phyloP scores from a whole-genome alignment of 2,797 vertebrate species.

The Phalloptychus januarius region DNA sequence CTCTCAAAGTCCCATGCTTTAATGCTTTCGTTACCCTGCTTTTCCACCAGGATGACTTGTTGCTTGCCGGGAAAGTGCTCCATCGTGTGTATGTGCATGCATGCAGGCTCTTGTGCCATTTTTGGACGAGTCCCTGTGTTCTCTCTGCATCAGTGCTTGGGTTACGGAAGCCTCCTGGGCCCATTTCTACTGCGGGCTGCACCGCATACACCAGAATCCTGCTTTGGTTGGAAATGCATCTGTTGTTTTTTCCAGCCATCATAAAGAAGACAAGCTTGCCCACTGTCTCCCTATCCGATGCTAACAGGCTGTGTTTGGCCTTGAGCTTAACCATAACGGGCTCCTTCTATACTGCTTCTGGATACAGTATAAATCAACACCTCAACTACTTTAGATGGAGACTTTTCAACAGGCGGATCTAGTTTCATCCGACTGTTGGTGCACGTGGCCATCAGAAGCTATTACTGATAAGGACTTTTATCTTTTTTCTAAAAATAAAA shows the following conservation, averaged over 20 bases:
- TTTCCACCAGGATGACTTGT: slow-evolving; percentile 76
- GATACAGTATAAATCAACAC: slow-evolving; percentile 75
- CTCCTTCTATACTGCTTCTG: slow-evolving; percentile 58
- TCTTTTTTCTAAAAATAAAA: not conserved
- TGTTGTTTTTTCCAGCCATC: slow-evolving; percentile 69
- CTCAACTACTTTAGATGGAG: slow-evolving; percentile 59
- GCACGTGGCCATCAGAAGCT: slow-evolving; percentile 42
- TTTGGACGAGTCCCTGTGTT: slow-evolving; percentile 72
- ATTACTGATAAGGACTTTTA: slow-evolving; percentile 12
- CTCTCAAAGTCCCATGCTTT: slow-evolving; percentile 65
- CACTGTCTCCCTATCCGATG: slow-evolving; percentile 61
- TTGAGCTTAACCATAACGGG: slow-evolving; percentile 42
- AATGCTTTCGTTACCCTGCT: slow-evolving; percentile 69
- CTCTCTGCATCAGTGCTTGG: slow-evolving; percentile 61
- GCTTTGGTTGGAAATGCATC: slow-evolving; percentile 71
- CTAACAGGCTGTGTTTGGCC: slow-evolving; percentile 70
- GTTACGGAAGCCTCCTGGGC: slow-evolving; percentile 71
- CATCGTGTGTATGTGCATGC: slow-evolving; percentile 51
- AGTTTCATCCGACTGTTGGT: slow-evolving; percentile 50
- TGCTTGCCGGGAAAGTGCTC: slow-evolving; percentile 72
- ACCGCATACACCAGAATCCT: slow-evolving; percentile 59
- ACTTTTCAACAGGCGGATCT: slow-evolving; percentile 65
- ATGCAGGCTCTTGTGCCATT: slow-evolving; percentile 56
- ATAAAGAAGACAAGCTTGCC: slow-evolving; percentile 71
- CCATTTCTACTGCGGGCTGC: slow-evolving; percentile 62